phyloP scores from a whole-genome alignment of 2,797 vertebrate species.

The Sebastes ruberrimus region DNA sequence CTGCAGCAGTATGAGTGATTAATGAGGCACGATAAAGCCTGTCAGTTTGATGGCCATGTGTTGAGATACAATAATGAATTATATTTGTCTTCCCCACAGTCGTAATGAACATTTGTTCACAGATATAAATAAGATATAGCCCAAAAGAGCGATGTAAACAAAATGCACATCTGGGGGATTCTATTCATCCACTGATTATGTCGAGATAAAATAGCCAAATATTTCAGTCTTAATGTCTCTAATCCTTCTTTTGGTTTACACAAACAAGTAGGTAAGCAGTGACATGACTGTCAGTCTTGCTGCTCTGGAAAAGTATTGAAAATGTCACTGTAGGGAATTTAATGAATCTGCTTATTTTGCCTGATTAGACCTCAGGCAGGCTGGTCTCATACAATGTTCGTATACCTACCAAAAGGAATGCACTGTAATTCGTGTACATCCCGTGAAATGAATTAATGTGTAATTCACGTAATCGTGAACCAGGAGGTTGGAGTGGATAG shows the following conservation, averaged over 20 bases:
- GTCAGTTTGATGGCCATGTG: conserved; percentile 39
- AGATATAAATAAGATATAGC: conserved; percentile 17
- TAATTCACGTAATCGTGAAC: too few species aligned
- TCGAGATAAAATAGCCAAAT: conserved; percentile 4
- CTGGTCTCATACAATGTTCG: too few species aligned
- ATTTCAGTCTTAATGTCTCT: neutral
- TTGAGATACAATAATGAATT: conserved; percentile 35
- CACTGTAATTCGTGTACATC: too few species aligned
- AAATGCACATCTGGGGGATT: neutral
- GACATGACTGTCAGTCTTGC: neutral
- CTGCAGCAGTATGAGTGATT: conserved; percentile 45
- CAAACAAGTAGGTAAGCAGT: neutral
- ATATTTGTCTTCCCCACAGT: conserved; percentile 16
- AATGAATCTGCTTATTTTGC: neutral
- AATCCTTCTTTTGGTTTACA: neutral
- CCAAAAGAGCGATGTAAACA: neutral
- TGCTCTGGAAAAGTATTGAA: neutral
- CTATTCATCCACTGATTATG: neutral
- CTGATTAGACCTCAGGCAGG: neutral
- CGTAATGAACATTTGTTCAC: conserved; percentile 33
- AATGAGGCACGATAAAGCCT: conserved; percentile 41
- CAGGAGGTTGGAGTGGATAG: too few species aligned
- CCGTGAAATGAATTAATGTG: too few species aligned
- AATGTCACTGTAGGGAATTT: neutral
- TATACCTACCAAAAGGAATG: neutral